These are phyloP conservation scores for Troides helena DNA, from an alignment of 2,888 invertebrate genomes.

Conservation along the genomic window DNA sequence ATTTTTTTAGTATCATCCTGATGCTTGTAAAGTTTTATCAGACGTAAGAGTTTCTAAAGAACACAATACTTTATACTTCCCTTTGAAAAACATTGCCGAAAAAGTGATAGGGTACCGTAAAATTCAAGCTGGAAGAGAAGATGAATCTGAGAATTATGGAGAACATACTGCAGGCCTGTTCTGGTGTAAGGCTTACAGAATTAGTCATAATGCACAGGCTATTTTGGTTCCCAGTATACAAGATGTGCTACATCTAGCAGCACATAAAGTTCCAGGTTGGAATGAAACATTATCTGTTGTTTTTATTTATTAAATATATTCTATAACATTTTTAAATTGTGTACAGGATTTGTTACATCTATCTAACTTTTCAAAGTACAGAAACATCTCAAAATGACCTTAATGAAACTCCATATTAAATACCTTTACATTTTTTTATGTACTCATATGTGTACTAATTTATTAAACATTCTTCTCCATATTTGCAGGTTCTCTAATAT, in stretches of 20 bases:
- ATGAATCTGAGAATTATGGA: constrained; percentile 56
- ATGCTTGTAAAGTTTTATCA: constrained; percentile 70
- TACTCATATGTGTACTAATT: not conserved
- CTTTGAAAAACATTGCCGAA: constrained; percentile 81
- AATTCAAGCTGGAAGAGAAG: constrained; percentile 68
- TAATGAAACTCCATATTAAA: not conserved
- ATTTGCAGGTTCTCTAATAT: constrained; percentile 81
- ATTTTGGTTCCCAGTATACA: constrained; percentile 72
- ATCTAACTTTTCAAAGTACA: not conserved
- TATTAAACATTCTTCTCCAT: not conserved
- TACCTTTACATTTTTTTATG: not conserved
- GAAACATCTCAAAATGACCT: not conserved
- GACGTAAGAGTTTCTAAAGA: constrained; percentile 79
- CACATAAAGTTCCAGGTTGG: constrained; percentile 73
- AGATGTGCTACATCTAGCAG: constrained; percentile 67
- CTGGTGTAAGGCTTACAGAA: constrained; percentile 59
- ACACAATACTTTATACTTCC: constrained; percentile 82
- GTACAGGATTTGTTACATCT: not conserved
- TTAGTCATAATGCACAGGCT: constrained; percentile 64
- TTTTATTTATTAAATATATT: too few relatives aligned
- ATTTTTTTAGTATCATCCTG: constrained; percentile 65
- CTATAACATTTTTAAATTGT: not conserved
- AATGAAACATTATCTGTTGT: not conserved
- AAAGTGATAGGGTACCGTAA: constrained; percentile 84
- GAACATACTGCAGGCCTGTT: constrained; percentile 66